Evolutionary conservation across 1,140 invertebrate genomes (phyloP), one percentile per base, ranked within the genome.

Genomic region (Sitodiplosis mosellana): DNA sequence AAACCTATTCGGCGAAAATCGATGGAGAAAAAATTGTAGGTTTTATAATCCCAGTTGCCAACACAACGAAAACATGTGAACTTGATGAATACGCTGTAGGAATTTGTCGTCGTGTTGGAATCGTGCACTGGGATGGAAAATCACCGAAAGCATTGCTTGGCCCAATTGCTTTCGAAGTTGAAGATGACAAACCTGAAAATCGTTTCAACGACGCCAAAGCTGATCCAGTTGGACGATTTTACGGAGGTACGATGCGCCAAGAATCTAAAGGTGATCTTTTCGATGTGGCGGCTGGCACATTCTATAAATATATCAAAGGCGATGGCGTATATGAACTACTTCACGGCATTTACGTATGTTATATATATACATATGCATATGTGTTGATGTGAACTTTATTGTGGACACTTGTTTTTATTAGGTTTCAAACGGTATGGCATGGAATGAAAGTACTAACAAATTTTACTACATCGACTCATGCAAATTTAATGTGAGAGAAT

Each of bases 151-250:
- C 59, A 33, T 60, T 56, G 33, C 36, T 38, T 15, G 34, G 64
- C 18, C 59, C 69, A 21, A 61, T 37, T 36, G 48, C 21, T 20
- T 56, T 58, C 4, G 66, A 66, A 4, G 68, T 78, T 0, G 73
- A 78, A 2, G 43, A 51, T 2, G 58, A 69, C 34, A 60, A 63
- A 38, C 58, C 59, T 1, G 59, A 58, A 0, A 80, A 71, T 48
- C 65, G 77, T 52, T 73, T 78, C 49, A 84, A 84, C 56, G 81
- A 84, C 65, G 82, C 72, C 1, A 86, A 84, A 64, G 78, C 74
- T 50, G 81, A 86, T 55, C 61, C 68, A 0, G 53, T 52, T 21
- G 81, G 81, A 47, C 60, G 78, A 27, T 57, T 84, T 2, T 84
- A 78, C 78, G 65, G 71, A 46, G 81, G 81, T 76, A 44, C 48